phyloP scores from a whole-genome alignment of 30 jellyfish, hydroid and myxozoan species.

The Aurelia sp. region DNA sequence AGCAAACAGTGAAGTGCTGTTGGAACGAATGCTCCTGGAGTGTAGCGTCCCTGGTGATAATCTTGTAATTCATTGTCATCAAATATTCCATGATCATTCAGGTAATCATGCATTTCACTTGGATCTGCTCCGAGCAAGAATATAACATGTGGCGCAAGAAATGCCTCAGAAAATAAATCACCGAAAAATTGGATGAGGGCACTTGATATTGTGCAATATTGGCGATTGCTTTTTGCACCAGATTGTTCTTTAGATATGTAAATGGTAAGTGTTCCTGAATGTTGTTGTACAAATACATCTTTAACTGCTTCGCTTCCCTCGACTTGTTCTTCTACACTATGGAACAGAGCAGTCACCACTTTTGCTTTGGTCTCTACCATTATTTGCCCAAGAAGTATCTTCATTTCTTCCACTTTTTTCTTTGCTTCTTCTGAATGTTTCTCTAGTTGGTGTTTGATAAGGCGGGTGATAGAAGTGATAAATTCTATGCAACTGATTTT shows the following conservation, averaged over 20 bases:
- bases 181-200: slow-evolving; percentile 21
- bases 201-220: slow-evolving; percentile 8
- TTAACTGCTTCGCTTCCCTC: slow-evolving; percentile 28
- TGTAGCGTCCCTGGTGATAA: slow-evolving; percentile 6
- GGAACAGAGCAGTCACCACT: slow-evolving; percentile 16
- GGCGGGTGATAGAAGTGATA: slow-evolving; percentile 20
- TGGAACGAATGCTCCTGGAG: slow-evolving; percentile 84
- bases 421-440: not conserved
- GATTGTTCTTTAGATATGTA: not conserved
- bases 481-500: slow-evolving; percentile 20
- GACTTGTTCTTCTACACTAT: not conserved
- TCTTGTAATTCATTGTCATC: not conserved
- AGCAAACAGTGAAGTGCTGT: slow-evolving; percentile 60
- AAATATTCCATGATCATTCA: slow-evolving; percentile 36
- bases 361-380: not conserved
- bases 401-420: not conserved
- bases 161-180: not conserved
- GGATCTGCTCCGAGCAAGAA: slow-evolving; percentile 22
- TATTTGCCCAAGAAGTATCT: not conserved
- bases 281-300: slow-evolving; percentile 22
- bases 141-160: slow-evolving; percentile 3
- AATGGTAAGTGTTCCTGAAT: not conserved
- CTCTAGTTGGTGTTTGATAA: slow-evolving; percentile 27
- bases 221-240: not conserved
- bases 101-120: slow-evolving; percentile 26